Evolutionary conservation across 2,797 vertebrate species (phyloP).

Genomic region (Melopsittacus undulatus): DNA sequence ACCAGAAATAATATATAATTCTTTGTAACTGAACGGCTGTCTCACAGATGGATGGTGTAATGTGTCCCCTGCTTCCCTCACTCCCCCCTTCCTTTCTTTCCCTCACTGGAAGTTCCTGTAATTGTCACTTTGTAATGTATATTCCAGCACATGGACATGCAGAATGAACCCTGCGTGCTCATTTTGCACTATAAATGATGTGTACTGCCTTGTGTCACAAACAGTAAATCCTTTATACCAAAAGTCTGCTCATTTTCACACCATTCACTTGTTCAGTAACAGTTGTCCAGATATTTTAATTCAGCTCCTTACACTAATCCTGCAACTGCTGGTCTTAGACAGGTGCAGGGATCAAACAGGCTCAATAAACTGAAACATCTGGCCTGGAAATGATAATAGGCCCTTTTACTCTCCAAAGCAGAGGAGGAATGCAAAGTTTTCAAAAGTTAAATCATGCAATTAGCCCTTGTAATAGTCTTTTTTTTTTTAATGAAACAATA

Average conservation of each 20-base stretch:
- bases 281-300: constrained; percentile 85
- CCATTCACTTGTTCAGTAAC: constrained; percentile 79
- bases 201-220: constrained; percentile 77
- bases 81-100: constrained; percentile 58
- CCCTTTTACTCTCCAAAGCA: constrained; percentile 75
- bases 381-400: constrained; percentile 81
- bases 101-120: constrained; percentile 63
- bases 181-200: constrained; percentile 70
- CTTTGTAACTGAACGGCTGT: constrained; percentile 80
- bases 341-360: constrained; percentile 85
- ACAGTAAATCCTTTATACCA: constrained; percentile 83
- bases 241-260: constrained; percentile 84
- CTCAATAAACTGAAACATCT: constrained; percentile 86
- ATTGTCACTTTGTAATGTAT: constrained; percentile 78
- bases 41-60: constrained; percentile 81
- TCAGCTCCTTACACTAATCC: constrained; percentile 80
- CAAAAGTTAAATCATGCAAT: constrained; percentile 76
- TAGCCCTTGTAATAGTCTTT: constrained; percentile 39
- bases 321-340: constrained; percentile 83
- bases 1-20: constrained; percentile 83
- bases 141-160: constrained; percentile 57
- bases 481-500: neutral
- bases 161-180: constrained; percentile 66
- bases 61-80: constrained; percentile 54
- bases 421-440: constrained; percentile 77